phyloP scores from a whole-genome alignment of 2,888 invertebrate species.

The Acanthoscelides obtectus region DNA sequence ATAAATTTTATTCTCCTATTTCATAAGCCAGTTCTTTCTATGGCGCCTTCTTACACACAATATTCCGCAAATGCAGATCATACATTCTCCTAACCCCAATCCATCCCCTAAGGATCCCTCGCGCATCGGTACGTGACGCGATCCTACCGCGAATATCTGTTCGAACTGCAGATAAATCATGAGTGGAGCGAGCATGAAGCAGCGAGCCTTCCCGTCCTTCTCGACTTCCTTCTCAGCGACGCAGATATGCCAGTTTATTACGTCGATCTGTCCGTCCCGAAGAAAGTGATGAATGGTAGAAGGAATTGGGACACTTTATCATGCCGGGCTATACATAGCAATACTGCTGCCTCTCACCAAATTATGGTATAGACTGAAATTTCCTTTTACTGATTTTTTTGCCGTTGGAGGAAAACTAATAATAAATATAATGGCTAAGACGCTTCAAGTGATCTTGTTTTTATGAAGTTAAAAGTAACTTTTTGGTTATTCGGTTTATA shows the following conservation, averaged over 20 bases:
- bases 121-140: constrained; percentile 36
- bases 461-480: too few species aligned
- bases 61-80: too few species aligned
- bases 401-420: too few species aligned
- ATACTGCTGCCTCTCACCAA: neutral
- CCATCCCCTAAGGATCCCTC: neutral
- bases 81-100: neutral
- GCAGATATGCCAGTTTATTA: constrained; percentile 42
- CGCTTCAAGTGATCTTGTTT: too few species aligned
- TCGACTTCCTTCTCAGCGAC: too few species aligned
- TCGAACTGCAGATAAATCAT: constrained; percentile 45
- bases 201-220: neutral
- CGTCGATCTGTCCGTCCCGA: constrained; percentile 27
- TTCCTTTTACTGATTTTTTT: neutral
- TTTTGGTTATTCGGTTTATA: too few species aligned
- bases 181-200: too few species aligned
- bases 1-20: too few species aligned
- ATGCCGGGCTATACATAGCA: constrained; percentile 6
- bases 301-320: constrained; percentile 24
- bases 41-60: too few species aligned
- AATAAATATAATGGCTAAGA: too few species aligned
- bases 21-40: too few species aligned
- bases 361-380: neutral
- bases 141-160: constrained; percentile 45
- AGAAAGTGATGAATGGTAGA: constrained; percentile 18